phyloP scores from a whole-genome alignment of 2,797 vertebrate genomes.

The Centroberyx gerrardi region DNA sequence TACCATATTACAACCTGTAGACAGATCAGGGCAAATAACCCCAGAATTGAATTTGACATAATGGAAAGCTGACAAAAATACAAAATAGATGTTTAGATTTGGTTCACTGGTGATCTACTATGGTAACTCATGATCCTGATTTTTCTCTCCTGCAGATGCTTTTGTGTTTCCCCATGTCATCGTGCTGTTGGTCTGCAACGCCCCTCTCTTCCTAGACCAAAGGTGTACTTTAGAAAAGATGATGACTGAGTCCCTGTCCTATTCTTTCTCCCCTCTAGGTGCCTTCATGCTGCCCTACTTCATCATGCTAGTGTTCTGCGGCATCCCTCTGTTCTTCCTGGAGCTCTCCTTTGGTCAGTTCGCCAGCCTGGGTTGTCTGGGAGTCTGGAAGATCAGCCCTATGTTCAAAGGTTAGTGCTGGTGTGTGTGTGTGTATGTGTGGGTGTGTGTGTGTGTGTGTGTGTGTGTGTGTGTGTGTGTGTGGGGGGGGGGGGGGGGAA shows the following conservation, averaged over 20 bases:
- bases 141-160: no score
- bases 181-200: no score
- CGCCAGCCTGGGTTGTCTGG: constrained; percentile 95
- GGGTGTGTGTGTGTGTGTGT: not conserved
- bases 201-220: not conserved
- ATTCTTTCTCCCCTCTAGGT: constrained; percentile 79
- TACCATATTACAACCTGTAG: no score
- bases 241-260: not conserved
- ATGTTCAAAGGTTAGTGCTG: constrained; percentile 95
- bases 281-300: constrained; percentile 99
- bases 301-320: constrained; percentile 98
- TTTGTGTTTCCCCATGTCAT: not conserved
- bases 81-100: no score
- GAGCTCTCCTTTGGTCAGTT: constrained; percentile 99
- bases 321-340: constrained; percentile 98
- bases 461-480: not conserved
- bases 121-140: not conserved
- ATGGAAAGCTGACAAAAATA: no score
- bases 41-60: no score
- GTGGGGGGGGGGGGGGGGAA: no score
- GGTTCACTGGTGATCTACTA: no score
- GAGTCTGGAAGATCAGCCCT: constrained; percentile 98
- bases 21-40: no score
- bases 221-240: not conserved
- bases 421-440: not conserved